A percentile compares a stretch with the other conserved stretches of the same genome.
Conservation (phyloP, 2,888 invertebrate species). For the Zonitis immaculata region DNA sequence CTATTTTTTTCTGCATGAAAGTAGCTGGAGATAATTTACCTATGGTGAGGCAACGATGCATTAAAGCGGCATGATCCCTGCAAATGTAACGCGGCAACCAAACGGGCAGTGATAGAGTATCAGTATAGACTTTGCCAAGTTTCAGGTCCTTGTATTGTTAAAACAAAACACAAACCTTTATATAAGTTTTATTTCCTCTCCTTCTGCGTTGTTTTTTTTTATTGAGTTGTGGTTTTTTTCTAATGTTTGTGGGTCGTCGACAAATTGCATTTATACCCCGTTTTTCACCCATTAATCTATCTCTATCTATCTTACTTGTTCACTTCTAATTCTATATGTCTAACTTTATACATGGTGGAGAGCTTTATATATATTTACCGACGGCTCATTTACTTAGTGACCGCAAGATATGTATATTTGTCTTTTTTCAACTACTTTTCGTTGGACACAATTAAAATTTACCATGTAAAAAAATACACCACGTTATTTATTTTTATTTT, state of each 20-base stretch:
- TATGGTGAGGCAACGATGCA: conserved; percentile 40
- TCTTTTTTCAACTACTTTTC: not conserved
- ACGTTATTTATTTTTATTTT: too few relatives aligned
- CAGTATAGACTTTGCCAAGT: conserved; percentile 33
- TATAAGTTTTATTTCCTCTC: not conserved
- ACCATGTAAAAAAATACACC: not conserved
- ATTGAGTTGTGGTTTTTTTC: too few relatives aligned
- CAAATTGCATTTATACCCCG: conserved; percentile 5
- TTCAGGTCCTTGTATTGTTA: conserved; percentile 29
- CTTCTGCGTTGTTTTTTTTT: not conserved
- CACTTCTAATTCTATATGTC: not conserved
- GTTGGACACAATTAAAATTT: not conserved
- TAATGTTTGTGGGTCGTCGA: conserved; percentile 1
- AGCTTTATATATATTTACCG: conserved; percentile 22
- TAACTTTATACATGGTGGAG: conserved; percentile 4
- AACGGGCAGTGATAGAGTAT: conserved; percentile 43
- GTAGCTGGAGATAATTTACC: conserved; percentile 38
- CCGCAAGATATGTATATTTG: conserved; percentile 30
- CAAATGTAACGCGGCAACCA: conserved; percentile 42
- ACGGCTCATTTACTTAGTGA: conserved; percentile 30
- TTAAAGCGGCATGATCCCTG: conserved; percentile 42
- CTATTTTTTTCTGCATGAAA: conserved; percentile 37
- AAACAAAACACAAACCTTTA: conserved; percentile 24
- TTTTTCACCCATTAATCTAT: not conserved
- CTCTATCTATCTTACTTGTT: not conserved